Conservation (phyloP, 2,113 vertebrate genomes). For the Rhinopomastus cyanomelas region DNA sequence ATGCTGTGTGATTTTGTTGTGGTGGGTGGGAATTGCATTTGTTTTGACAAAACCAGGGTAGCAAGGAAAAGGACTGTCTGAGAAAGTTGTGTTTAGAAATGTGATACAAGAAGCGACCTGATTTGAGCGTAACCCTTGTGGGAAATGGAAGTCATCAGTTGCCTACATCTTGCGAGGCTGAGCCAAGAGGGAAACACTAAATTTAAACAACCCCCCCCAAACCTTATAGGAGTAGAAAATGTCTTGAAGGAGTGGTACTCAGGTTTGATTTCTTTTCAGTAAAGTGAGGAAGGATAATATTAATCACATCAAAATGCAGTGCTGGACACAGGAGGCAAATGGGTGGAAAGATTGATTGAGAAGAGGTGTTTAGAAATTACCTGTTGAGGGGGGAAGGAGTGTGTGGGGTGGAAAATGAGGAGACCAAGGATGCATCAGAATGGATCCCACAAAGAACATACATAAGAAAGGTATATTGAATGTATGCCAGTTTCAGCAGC, state of each 20-base stretch:
- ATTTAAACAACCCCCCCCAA: neutral
- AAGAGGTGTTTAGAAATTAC: neutral
- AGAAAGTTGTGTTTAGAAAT: neutral
- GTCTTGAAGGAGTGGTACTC: neutral
- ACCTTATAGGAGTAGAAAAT: neutral
- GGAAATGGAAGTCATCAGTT: neutral
- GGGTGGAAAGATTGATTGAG: neutral
- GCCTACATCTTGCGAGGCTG: neutral
- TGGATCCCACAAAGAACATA: neutral
- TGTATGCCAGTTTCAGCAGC: neutral
- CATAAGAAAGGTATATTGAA: neutral
- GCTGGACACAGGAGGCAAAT: neutral
- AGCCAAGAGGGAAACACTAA: neutral
- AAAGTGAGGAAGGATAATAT: neutral
- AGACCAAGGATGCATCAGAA: conserved; percentile 5
- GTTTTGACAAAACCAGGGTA: neutral
- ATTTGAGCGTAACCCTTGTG: neutral
- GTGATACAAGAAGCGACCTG: neutral
- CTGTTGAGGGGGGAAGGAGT: neutral
- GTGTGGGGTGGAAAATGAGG: neutral
- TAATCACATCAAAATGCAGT: neutral
- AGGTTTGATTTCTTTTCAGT: neutral
- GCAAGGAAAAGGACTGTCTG: neutral
- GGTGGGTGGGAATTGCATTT: neutral
- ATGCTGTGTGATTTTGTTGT: no score